Conservation (phyloP, 2,888 invertebrate species). For the Theretra japonica region DNA sequence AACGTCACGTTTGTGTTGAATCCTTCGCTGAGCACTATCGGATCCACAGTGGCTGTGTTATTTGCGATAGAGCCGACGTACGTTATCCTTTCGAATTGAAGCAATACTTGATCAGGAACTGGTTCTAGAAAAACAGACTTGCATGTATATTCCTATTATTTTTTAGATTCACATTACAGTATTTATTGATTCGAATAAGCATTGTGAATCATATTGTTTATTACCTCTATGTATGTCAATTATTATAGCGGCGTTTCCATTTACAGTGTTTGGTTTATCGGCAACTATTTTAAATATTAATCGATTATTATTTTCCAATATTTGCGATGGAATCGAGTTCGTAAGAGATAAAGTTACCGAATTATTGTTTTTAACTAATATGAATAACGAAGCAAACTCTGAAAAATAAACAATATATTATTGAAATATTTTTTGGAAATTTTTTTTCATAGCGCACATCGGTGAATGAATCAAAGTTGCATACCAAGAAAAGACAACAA, state of each 20-base stretch:
- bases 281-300: constrained; percentile 52
- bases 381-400: constrained; percentile 48
- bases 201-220: too few relatives aligned
- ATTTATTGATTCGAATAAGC: neutral
- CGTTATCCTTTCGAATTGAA: constrained; percentile 46
- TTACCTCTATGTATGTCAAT: constrained; percentile 56
- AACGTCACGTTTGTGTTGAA: constrained; percentile 45
- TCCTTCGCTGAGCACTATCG: constrained; percentile 48
- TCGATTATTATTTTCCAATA: constrained; percentile 48
- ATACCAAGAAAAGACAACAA: too few relatives aligned
- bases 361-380: constrained; percentile 36
- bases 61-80: constrained; percentile 46
- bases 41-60: constrained; percentile 36
- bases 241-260: constrained; percentile 49
- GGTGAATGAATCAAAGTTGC: too few relatives aligned
- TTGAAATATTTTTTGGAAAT: neutral
- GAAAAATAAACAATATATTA: constrained; percentile 34
- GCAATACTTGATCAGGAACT: constrained; percentile 33
- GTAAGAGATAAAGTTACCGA: constrained; percentile 35
- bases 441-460: neutral
- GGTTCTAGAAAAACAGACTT: constrained; percentile 39
- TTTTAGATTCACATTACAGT: neutral
- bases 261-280: constrained; percentile 40
- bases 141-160: neutral
- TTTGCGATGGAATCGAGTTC: constrained; percentile 41